Base-by-base conservation (phyloP, 2,113 vertebrate genomes). In the Rhinoderma darwinii region DNA sequence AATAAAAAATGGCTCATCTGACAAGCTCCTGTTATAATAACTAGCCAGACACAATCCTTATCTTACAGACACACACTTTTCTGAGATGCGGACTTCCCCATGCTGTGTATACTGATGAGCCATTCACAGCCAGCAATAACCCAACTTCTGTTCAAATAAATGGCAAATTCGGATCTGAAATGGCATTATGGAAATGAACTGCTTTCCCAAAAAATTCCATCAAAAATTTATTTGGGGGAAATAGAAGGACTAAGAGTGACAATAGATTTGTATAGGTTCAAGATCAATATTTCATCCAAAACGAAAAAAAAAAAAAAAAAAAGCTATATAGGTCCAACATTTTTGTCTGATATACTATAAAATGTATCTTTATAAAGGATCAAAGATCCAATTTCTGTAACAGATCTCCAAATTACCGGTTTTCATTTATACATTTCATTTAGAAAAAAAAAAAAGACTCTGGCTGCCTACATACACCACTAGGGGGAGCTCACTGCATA, bases 101-200 rank as follows among this genome's bases (percentile, higher is more conserved):
- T 68, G 80, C 80, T 47, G 80, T 10, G 51, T 41, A 12, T 47
- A 30, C 81, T 35, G 81, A 83, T 83, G 43, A 47, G 61, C 59
- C 43, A 41, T 20, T 20, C 44, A 70, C 41, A 43, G 27, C 61
- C 79, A 68, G n/a, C 37, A 51, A 80, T 20, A 61, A 59, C n/a
- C 18, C 12, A n/a, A 4, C 20, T 39, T 25, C 25, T n/a, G 14
- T 61, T 79, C 18, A 32, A 79, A 54, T 37, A 10, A 32, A 44
- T n/a, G 39, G 14, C n/a, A 41, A 75, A 75, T 44, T 41, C 6
- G 39, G 25, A 27, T 41, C 8, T 75, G 39, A 44, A 75, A 30
- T 47, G 14, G 22, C 12, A 37, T 22, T 44, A n/a, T 25, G 9
- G 22, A 44, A 56, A 56, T 37, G 18, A 30, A 1, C 25, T 27